Conservation (phyloP, 2,113 vertebrate genomes). For the Misgurnus anguillicaudatus region DNA sequence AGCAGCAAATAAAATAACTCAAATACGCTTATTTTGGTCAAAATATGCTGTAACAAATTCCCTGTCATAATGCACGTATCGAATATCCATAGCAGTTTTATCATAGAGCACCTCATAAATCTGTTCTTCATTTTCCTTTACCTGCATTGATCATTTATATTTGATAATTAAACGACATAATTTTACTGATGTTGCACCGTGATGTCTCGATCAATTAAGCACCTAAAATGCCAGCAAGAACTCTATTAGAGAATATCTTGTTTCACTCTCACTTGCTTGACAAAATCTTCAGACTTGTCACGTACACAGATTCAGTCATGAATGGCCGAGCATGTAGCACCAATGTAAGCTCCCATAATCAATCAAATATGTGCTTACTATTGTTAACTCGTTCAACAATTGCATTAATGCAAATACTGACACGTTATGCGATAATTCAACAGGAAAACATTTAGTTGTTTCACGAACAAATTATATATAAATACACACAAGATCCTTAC, state of each 20-base stretch:
- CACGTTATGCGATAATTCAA: not conserved
- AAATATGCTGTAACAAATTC: not conserved
- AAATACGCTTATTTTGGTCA: not conserved
- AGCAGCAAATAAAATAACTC: too few relatives aligned
- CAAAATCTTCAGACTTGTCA: conserved; percentile 73
- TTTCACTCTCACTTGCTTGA: conserved; percentile 82
- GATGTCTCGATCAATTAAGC: conserved; percentile 57
- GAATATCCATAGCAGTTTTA: too few relatives aligned
- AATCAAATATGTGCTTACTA: not conserved
- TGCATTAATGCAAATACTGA: not conserved
- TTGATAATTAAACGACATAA: not conserved
- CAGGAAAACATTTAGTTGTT: conserved; percentile 4
- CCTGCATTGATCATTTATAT: too few relatives aligned
- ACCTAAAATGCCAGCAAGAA: conserved; percentile 53
- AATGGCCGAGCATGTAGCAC: not conserved
- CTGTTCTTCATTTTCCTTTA: not conserved
- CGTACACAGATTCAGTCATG: conserved; percentile 41
- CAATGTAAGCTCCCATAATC: conserved; percentile 5
- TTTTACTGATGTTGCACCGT: conserved; percentile 47
- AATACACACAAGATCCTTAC: conserved; percentile 57
- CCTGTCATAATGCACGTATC: too few relatives aligned
- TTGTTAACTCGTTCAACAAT: not conserved
- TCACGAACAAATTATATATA: conserved; percentile 3
- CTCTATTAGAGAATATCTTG: conserved; percentile 80
- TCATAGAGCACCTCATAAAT: too few relatives aligned